Evolutionary conservation across 2,888 invertebrate species (phyloP), one percentile per base, ranked within the genome.

Genomic region (Scaptodrosophila latifasciaeformis): DNA sequence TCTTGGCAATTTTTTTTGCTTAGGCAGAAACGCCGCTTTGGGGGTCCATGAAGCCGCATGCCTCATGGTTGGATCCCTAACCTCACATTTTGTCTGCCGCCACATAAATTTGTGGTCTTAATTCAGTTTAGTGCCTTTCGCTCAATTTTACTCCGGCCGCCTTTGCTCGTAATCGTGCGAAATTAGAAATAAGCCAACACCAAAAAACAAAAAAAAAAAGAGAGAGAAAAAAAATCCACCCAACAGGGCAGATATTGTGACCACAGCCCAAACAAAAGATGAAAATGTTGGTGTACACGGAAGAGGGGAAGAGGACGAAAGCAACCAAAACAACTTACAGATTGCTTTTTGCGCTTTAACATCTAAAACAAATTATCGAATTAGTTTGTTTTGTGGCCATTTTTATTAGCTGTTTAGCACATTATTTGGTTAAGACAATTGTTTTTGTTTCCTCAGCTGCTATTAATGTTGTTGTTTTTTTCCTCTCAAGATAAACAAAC

Each of bases 21-120:
- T n/a, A n/a, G n/a, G n/a, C n/a, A n/a, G n/a, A n/a, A n/a, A n/a
- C n/a, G n/a, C n/a, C n/a, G n/a, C n/a, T n/a, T n/a, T n/a, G n/a
- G n/a, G n/a, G n/a, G n/a, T n/a, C n/a, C n/a, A n/a, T 6, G 9
- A 30, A 30, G 30, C n/a, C 30, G 3, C 10, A n/a, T 35, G 12
- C 35, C 12, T 7, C 12, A 7, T 24, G 24, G 24, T 24, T 6
- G 15, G 12, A 7, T 13, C 4, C 35, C 35, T 13, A 35, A 35
- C 13, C 15, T 15, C 34, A 31, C 49, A 49, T 49, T 30, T 49
- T 34, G 49, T 49, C 42, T 49, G 43, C 61, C 46, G 40, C 54
- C 58, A 58, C 70, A 74, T 72, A 70, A 74, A 65, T 74, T 70
- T 67, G 65, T 49, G 67, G 55, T 58, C 61, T 53, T 70, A 63